Evolutionary conservation across 2,113 vertebrate genomes (phyloP).

Genomic region (Condylura cristata): DNA sequence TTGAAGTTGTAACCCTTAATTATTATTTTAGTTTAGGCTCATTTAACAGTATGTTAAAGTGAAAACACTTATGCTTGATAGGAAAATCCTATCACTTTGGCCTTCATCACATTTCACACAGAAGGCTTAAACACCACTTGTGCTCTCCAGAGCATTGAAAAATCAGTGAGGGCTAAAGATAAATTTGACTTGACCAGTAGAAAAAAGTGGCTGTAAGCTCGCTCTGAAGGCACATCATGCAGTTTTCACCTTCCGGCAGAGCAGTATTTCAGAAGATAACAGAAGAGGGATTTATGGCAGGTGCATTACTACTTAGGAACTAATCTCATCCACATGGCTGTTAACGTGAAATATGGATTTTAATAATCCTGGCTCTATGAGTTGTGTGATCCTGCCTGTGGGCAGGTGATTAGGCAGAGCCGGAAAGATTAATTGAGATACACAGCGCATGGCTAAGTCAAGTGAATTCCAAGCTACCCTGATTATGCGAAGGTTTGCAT

Average conservation of each 20-base stretch:
- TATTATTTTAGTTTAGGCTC: background rate
- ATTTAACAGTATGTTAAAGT: background rate
- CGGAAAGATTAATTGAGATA: conserved; percentile 95
- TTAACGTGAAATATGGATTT: conserved; percentile 93
- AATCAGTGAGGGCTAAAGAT: conserved; percentile 58
- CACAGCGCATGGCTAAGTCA: conserved; percentile 88
- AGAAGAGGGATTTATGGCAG: conserved; percentile 86
- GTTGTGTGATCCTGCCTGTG: conserved; percentile 86
- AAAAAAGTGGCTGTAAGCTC: conserved; percentile 71
- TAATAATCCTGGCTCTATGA: conserved; percentile 92
- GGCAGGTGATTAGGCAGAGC: conserved; percentile 93
- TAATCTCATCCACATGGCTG: conserved; percentile 88
- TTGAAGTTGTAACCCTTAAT: background rate
- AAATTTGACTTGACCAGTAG: conserved; percentile 75
- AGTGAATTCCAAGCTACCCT: conserved; percentile 86
- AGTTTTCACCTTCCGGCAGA: conserved; percentile 83
- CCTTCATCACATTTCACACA: background rate
- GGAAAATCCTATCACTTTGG: background rate
- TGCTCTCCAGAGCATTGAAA: background rate
- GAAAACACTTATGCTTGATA: background rate
- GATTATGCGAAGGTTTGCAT: conserved; percentile 91
- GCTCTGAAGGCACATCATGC: conserved; percentile 82
- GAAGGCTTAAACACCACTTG: background rate
- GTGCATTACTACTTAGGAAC: conserved; percentile 86
- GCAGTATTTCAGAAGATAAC: conserved; percentile 85